Evolutionary conservation across 2,888 invertebrate genomes (phyloP), one percentile per base, ranked within the genome.

Genomic region (Cryptophagus acutangulus): DNA sequence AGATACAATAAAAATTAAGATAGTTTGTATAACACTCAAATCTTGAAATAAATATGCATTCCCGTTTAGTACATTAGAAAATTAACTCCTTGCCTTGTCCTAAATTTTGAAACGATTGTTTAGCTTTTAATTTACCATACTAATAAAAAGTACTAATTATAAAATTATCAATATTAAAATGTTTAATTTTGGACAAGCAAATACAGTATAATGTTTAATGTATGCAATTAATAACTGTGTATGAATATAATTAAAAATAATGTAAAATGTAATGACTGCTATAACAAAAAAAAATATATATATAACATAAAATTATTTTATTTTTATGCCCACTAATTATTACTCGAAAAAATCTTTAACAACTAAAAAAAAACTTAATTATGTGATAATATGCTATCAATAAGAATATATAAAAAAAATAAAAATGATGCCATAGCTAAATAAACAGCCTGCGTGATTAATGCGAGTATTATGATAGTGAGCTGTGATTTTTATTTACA

Each of bases 391-490:
- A n/a, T n/a, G n/a, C n/a, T n/a, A n/a, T n/a, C n/a, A n/a, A n/a
- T n/a, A n/a, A n/a, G n/a, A n/a, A n/a, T n/a, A n/a, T n/a, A n/a
- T 30, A 37, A 24, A 41, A 16, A 26, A 29, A 17, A 17, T 41
- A 44, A 47, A 38, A 36, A 40, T 45, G 49, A 49, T 48, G 48
- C 48, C 48, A 51, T 44, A 47, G 46, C 51, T 43, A 45, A 51
- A 38, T 38, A 41, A 43, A 47, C 46, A 48, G 46, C 48, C 44
- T 42, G 42, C 40, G 28, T 43, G 36, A 43, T 36, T 41, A 38
- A 48, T 36, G 47, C 46, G 49, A 52, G 48, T 51, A 48, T 48
- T 48, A 42, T 36, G 34, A 46, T 47, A 49, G 49, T 49, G 51
- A 53, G 51, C 48, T 40, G 30, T 34, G 9, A 28, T 42, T 37